Conservation (phyloP, 2,888 invertebrate species). For the Cheilosia scutellata region DNA sequence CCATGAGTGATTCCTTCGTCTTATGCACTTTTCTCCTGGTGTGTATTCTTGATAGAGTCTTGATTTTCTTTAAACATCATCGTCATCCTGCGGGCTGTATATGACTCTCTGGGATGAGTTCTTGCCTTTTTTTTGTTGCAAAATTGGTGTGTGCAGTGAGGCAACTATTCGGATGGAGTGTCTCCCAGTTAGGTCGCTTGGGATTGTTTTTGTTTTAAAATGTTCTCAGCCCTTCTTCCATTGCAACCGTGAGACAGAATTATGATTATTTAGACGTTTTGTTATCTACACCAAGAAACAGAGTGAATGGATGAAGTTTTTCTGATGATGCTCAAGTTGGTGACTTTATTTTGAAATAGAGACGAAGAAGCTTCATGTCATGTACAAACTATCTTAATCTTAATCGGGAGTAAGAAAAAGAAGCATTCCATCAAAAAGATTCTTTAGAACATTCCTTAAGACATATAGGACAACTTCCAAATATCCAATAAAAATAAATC, state of each 20-base stretch:
- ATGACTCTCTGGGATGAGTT: neutral
- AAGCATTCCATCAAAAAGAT: neutral
- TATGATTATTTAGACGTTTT: constrained; percentile 14
- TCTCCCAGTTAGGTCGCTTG: neutral
- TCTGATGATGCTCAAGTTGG: neutral
- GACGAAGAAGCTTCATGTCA: neutral
- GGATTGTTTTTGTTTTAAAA: neutral
- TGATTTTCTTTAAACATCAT: constrained; percentile 6
- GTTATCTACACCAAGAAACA: neutral
- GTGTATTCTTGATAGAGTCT: neutral
- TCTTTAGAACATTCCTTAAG: neutral
- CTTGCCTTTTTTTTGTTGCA: constrained; percentile 1
- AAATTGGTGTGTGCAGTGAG: neutral
- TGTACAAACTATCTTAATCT: neutral
- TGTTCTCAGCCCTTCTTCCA: neutral
- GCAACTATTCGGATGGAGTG: neutral
- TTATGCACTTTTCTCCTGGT: neutral
- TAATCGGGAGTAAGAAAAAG: neutral
- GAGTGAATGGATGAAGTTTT: neutral
- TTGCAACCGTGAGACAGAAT: neutral
- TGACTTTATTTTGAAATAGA: neutral
- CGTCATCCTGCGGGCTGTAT: constrained; percentile 11
- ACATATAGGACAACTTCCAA: neutral
- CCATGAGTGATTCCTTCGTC: neutral
- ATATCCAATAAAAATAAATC: neutral